Evolutionary conservation across 2,888 invertebrate species (phyloP), one percentile per base, ranked within the genome.

Genomic region (Leptura quadrifasciata): DNA sequence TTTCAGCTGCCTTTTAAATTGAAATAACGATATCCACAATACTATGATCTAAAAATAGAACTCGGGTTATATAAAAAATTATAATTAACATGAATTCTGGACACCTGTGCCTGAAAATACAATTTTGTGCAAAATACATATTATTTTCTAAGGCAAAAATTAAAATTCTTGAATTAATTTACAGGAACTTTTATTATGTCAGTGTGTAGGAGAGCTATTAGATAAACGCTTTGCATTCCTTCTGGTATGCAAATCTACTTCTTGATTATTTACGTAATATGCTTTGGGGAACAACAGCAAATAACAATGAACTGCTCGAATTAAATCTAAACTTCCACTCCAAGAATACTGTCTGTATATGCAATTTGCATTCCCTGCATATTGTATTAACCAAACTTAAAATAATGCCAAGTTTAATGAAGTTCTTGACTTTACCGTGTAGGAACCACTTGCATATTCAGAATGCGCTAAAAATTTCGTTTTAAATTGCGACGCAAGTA

Each of bases 221-320:
- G 21, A 70, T 61, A 70, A 70, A 70, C 52, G 18, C n/a, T 61
- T 70, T 18, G 61, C 70, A 70, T 70, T 70, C 70, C 60, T 70
- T 27, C 60, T 17, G 27, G 70, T 70, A 70, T 70, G 70, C 27
- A 61, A 61, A 70, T 70, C 64, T 65, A 35, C 70, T 52, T 21
- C 60, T 70, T 35, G 35, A 27, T 52, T 24, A 27, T 70, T 70
- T 70, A 27, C 60, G 57, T 58, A 31, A 70, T 21, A 39, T 47
- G 47, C 60, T 61, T 70, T 61, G 60, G 60, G 52, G 47, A 47
- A 47, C 24, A 24, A n/a, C 21, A 47, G 47, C 20, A 24, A 70
- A 61, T 60, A 70, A 61, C 52, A 70, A 70, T 60, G 55, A 60
- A 61, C 17, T 24, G 39, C 39, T 15, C 52, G 47, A 60, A 60